Evolutionary conservation across 2,888 invertebrate species (phyloP), one percentile per base, ranked within the genome.

Genomic region (Tachina grossa): DNA sequence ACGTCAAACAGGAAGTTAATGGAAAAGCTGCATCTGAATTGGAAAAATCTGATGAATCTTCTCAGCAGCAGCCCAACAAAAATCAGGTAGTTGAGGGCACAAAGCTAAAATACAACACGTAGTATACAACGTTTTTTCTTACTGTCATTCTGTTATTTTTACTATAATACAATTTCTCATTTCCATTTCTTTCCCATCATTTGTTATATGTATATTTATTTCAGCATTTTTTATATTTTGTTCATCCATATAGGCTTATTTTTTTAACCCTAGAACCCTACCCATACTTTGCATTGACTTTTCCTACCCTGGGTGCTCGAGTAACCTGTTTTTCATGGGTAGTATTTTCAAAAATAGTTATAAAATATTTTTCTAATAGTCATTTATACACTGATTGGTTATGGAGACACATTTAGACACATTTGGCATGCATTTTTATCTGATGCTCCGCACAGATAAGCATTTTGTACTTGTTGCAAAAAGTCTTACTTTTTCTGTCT

Each of bases 31-130:
- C 16, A 9, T 41, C 51, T 13, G 65, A 49, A 55, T 31, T 10
- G n/a, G 10, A 78, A 13, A 13, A 51, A 16, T 41, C 19, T 14
- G 16, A 14, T 9, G 16, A 68, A 9, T 13, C 16, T 9, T 4
- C 41, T 9, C 72, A 55, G 11, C 74, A 80, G 10, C 61, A 69
- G 13, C 16, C 22, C 19, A 19, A 45, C 0, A 39, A 55, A 49
- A 55, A 65, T 14, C 63, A 83, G 83, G 83, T 83, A 83, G 76
- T 72, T 71, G 43, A 51, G 5, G 31, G 9, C 55, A 22, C 13
- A n/a, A 63, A 63, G 9, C 39, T 22, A n/a, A 39, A 55, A 53
- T 51, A 1, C n/a, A n/a, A 22, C 19, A 61, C 51, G 41, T n/a
- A 22, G 2, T 13, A 51, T 43, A 14, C 13, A 14, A 22, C 10